Conservation (phyloP, 2,888 invertebrate genomes). For the Andrena marginata region DNA sequence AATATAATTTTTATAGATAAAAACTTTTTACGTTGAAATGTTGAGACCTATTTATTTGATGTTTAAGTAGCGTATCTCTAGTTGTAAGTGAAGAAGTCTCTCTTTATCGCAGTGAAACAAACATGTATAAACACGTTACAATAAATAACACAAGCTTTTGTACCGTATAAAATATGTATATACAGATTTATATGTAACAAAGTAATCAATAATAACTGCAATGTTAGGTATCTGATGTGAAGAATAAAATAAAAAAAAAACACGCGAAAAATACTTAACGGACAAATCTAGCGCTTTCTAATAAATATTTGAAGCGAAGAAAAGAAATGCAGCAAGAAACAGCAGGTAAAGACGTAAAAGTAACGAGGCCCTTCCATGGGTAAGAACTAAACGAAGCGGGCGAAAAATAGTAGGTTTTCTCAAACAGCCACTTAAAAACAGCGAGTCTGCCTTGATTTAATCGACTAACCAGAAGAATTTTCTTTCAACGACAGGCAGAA, state of each 20-base stretch:
- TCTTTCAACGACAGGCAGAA: slow-evolving; percentile 24
- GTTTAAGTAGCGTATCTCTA: no score
- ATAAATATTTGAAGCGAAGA: background rate
- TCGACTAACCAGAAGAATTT: slow-evolving; percentile 24
- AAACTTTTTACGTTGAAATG: background rate
- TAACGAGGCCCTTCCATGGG: background rate
- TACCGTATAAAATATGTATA: no score
- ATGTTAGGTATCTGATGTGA: no score
- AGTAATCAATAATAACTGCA: no score
- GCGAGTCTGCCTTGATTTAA: slow-evolving; percentile 38
- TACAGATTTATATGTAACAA: no score
- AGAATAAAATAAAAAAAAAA: background rate
- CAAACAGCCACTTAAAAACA: slow-evolving; percentile 12
- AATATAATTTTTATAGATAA: background rate
- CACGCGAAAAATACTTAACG: background rate
- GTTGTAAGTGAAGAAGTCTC: no score
- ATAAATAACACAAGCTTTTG: no score
- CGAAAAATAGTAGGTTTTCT: slow-evolving; percentile 9
- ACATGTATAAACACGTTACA: no score
- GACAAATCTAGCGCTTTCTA: background rate
- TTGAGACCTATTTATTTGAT: no score
- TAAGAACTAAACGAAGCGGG: background rate
- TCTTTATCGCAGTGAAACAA: no score
- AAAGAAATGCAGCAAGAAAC: background rate
- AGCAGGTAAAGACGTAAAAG: background rate